These are phyloP conservation scores for Hystrix brachyura DNA, from an alignment of 2,113 vertebrate genomes.

Conservation along the genomic window DNA sequence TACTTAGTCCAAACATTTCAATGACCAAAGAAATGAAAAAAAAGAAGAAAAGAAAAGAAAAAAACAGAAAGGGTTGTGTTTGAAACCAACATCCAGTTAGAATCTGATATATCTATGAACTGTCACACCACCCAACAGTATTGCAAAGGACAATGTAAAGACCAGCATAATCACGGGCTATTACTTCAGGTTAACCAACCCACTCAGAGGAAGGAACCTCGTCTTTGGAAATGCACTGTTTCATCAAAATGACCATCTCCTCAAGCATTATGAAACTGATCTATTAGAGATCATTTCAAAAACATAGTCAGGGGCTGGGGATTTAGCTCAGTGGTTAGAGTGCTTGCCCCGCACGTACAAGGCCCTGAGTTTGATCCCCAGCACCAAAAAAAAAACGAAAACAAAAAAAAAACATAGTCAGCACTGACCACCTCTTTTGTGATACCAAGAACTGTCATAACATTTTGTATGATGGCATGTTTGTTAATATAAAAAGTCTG, in stretches of 20 bases:
- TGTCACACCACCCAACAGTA: neutral
- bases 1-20: neutral
- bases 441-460: neutral
- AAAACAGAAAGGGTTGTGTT: neutral
- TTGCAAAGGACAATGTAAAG: neutral
- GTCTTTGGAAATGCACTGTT: neutral
- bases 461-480: neutral
- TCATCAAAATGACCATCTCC: neutral
- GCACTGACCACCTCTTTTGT: neutral
- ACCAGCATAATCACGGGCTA: neutral
- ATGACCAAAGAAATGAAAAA: neutral
- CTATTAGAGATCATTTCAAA: neutral
- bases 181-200: neutral
- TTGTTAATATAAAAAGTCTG: neutral
- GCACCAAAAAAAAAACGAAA: too few species aligned
- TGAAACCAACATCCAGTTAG: neutral
- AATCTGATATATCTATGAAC: neutral
- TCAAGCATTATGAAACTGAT: neutral
- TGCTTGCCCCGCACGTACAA: too few species aligned
- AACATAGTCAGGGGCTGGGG: too few species aligned
- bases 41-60: neutral
- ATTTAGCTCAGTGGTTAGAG: too few species aligned
- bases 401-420: neutral
- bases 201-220: neutral
- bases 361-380: too few species aligned